Conservation (phyloP, 2,113 vertebrate genomes). For the Callipepla squamata region DNA sequence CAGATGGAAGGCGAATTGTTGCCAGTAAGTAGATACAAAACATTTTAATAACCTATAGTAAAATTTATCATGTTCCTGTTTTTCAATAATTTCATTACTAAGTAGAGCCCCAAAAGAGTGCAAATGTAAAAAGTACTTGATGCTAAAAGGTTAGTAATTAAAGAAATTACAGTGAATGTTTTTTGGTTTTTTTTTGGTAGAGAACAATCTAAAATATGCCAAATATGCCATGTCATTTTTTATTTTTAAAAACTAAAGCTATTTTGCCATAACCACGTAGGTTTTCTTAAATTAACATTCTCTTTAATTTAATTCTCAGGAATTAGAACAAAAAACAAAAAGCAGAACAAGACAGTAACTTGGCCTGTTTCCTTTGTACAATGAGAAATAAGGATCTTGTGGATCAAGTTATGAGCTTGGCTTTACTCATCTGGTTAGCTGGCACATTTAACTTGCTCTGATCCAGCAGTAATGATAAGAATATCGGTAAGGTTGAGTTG, state of each 20-base stretch:
- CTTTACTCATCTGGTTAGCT: background rate
- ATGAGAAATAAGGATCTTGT: background rate
- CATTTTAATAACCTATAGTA: background rate
- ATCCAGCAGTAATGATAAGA: background rate
- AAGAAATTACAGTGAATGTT: background rate
- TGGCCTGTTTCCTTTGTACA: background rate
- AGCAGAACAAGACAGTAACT: background rate
- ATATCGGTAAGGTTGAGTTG: background rate
- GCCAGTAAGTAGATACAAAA: slow-evolving; percentile 81
- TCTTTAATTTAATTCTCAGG: background rate
- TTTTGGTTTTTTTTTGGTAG: background rate
- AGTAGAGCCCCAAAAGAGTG: background rate
- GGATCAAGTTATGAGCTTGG: background rate
- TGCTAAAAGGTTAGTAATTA: background rate
- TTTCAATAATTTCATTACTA: background rate
- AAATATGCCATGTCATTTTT: too few relatives aligned
- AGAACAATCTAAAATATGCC: background rate
- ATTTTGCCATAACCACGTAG: background rate
- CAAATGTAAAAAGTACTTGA: background rate
- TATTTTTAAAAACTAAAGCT: background rate
- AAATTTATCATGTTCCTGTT: background rate
- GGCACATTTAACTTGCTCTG: background rate
- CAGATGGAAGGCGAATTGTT: slow-evolving; percentile 92
- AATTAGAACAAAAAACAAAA: background rate
- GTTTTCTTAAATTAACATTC: background rate